Percentiles rank a stretch among this genome's conserved stretches.
phyloP scores from a whole-genome alignment of 2,888 invertebrate genomes.

The Acronicta aceris region DNA sequence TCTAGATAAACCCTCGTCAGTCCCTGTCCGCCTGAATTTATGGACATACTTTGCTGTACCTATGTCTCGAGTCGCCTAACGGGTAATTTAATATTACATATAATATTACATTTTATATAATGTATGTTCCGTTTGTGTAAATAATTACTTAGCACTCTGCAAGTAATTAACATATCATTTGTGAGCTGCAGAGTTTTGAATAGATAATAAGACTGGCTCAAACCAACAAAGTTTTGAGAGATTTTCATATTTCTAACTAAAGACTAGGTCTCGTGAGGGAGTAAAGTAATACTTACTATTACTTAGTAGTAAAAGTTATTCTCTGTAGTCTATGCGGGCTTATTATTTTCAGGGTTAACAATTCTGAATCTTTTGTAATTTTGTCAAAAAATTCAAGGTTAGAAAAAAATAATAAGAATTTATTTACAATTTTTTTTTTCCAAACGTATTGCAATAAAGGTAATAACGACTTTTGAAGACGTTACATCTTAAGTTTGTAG shows the following conservation, averaged over 20 bases:
- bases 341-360: too few relatives aligned
- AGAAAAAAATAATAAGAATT: too few relatives aligned
- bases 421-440: too few relatives aligned
- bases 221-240: background rate
- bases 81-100: too few relatives aligned
- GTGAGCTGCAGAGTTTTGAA: conserved; percentile 2
- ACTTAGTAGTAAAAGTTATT: too few relatives aligned
- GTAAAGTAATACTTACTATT: too few relatives aligned
- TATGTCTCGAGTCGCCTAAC: background rate
- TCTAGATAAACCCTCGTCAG: conserved; percentile 42
- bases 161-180: conserved; percentile 16
- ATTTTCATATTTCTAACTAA: conserved; percentile 12
- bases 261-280: background rate
- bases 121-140: conserved; percentile 6
- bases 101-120: conserved; percentile 3
- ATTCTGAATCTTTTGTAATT: too few relatives aligned
- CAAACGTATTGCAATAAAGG: too few relatives aligned
- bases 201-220: background rate
- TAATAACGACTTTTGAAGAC: too few relatives aligned
- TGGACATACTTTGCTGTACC: conserved; percentile 15
- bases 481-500: too few relatives aligned
- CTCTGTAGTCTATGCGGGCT: too few relatives aligned
- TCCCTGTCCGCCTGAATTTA: conserved; percentile 18
- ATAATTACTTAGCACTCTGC: conserved; percentile 10
- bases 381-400: too few relatives aligned